A percentile compares a stretch with the other conserved stretches of the same genome.
phyloP scores from a whole-genome alignment of 2,797 vertebrate species.

The Rhadinocentrus ornatus region DNA sequence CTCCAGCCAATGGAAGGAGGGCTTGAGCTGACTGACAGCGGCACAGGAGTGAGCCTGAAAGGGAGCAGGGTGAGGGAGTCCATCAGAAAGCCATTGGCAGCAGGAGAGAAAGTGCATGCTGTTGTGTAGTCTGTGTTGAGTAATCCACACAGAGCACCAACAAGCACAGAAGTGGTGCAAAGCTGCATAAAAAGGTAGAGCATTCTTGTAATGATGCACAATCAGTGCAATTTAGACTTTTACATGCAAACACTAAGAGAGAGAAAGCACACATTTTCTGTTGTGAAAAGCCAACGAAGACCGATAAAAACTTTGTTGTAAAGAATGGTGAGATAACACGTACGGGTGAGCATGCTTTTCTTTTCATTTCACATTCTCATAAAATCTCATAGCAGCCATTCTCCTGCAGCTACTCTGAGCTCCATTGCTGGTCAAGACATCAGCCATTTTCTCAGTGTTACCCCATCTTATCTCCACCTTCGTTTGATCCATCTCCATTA shows the following conservation, averaged over 20 bases:
- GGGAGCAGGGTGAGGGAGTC: constrained; percentile 75
- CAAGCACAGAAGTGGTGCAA: constrained; percentile 44
- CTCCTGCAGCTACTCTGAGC: constrained; percentile 22
- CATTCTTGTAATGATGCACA: constrained; percentile 1
- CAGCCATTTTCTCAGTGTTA: constrained; percentile 77
- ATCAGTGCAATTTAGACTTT: constrained; percentile 15
- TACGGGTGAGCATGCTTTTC: background rate
- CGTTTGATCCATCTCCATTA: constrained; percentile 80
- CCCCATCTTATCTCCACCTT: constrained; percentile 77
- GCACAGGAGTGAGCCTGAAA: constrained; percentile 56
- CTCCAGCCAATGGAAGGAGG: constrained; percentile 71
- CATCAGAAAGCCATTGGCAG: constrained; percentile 80
- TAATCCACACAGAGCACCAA: constrained; percentile 44
- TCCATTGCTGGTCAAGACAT: constrained; percentile 52
- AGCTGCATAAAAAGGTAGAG: constrained; percentile 20
- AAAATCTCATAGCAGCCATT: constrained; percentile 5
- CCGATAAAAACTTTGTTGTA: background rate
- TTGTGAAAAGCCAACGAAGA: constrained; percentile 4
- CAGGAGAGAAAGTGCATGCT: constrained; percentile 57
- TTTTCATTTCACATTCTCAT: constrained; percentile 9
- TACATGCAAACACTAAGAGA: background rate
- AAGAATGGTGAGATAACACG: background rate
- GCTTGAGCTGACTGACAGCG: constrained; percentile 64
- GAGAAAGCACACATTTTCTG: constrained; percentile 5
- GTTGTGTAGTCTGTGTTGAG: constrained; percentile 46